Evolutionary conservation across 2,113 vertebrate species (phyloP), one percentile per base, ranked within the genome.

Genomic region (Pao palembangensis): DNA sequence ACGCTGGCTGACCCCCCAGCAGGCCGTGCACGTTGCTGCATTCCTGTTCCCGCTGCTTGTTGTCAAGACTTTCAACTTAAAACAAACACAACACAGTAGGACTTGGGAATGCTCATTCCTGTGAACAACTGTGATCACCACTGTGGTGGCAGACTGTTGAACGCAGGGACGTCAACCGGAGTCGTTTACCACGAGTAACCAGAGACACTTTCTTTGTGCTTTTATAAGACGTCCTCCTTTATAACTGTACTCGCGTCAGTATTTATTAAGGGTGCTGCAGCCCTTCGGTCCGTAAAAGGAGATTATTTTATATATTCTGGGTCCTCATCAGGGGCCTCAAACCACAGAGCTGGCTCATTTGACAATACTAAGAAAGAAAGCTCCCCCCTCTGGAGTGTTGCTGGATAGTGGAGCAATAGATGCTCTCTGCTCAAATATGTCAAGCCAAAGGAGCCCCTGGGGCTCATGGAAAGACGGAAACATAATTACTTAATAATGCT

Each of bases 21-120:
- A 73, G 67, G 66, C 61, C 34, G 54, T 41, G 75, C 69, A 56
- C 63, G 51, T 73, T 68, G 67, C 14, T 59, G 50, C 89, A 90
- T 90, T 89, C 88, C 83, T 85, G 51, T 57, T 51, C 49, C 41
- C 56, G 51, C 73, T 66, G 73, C 61, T 62, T 84, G 57, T 83
- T 77, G 85, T 89, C 86, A 68, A 34, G 61, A 58, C 34, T 64
- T 28, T 3, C 56, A 51, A n/a, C 47, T 76, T 69, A 60, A 82
- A 51, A 64, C 60, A 76, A 76, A 64, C 63, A 62, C 63, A 54
- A 52, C 55, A 51, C 58, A 71, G 68, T 65, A 21, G 48, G 42
- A 71, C 14, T 11, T n/a, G 49, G 18, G 34, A 64, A 51, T 10
- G 44, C 21, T 68, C 38, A 20, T 52, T 5, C 64, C 47, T 19